Evolutionary conservation across 2,113 vertebrate species (phyloP).

Genomic region (Myotis lucifugus): DNA sequence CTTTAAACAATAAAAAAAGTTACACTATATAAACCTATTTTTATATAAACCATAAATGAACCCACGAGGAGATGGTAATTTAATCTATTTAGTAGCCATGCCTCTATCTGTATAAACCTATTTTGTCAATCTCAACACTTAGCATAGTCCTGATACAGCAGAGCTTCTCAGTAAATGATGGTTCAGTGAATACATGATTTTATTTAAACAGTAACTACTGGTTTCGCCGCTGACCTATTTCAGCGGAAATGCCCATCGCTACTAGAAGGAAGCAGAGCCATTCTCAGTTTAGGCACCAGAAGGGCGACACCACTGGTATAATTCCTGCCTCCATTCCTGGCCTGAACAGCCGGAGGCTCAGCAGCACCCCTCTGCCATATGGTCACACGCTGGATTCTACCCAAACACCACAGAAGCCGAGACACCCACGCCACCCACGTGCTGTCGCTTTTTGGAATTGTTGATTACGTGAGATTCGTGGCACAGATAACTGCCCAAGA

Average conservation of each 20-base stretch:
- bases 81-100: not conserved
- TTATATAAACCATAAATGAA: not conserved
- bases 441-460: not conserved
- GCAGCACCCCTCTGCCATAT: not conserved
- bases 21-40: no score
- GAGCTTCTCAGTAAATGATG: not conserved
- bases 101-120: not conserved
- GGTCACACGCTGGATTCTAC: not conserved
- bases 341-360: not conserved
- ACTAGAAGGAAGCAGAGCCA: not conserved
- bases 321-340: not conserved
- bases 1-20: no score
- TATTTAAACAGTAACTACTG: not conserved
- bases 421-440: not conserved
- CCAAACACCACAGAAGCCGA: not conserved
- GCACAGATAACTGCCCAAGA: not conserved
- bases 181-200: not conserved
- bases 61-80: not conserved
- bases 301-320: not conserved
- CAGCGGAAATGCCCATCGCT: not conserved
- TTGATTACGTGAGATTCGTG: not conserved
- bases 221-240: not conserved
- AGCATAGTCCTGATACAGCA: not conserved
- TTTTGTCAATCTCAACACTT: not conserved
- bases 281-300: not conserved